A percentile compares a stretch with the other conserved stretches of the same genome.
Conservation (phyloP, 2,888 invertebrate species). For the Nomada ruficornis region DNA sequence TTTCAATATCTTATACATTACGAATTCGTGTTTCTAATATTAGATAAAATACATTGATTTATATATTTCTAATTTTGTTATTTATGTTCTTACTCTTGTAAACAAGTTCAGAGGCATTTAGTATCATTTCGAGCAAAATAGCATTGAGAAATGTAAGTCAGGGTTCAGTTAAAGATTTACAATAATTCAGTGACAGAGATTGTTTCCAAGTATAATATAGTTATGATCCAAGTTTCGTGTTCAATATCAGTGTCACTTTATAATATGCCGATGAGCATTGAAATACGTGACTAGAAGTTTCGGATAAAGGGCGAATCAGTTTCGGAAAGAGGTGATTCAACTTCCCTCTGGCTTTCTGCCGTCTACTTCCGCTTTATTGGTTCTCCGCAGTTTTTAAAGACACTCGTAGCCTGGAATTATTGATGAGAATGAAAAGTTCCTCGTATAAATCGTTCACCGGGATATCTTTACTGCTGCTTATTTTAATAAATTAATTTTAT, state of each 20-base stretch:
- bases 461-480: neutral
- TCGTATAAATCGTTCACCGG: neutral
- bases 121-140: neutral
- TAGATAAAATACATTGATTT: too few relatives aligned
- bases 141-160: neutral
- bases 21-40: neutral
- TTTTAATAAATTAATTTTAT: too few relatives aligned
- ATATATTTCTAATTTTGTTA: neutral
- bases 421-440: neutral
- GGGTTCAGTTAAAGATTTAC: constrained; percentile 5
- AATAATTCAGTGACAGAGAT: constrained; percentile 22
- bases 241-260: constrained; percentile 41
- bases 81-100: neutral
- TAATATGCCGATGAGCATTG: constrained; percentile 41
- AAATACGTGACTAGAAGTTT: constrained; percentile 62
- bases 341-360: neutral
- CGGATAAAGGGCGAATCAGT: constrained; percentile 53
- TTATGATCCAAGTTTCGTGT: constrained; percentile 13
- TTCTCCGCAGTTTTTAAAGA: constrained; percentile 24
- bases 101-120: too few relatives aligned
- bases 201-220: neutral
- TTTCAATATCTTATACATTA: too few relatives aligned
- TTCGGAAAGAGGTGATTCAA: constrained; percentile 39
- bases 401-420: constrained; percentile 28
- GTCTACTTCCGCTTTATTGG: constrained; percentile 43